Percentiles rank a stretch among this genome's conserved stretches.
Conservation (phyloP, 2,888 invertebrate species). For the Catotricha subobsoleta region DNA sequence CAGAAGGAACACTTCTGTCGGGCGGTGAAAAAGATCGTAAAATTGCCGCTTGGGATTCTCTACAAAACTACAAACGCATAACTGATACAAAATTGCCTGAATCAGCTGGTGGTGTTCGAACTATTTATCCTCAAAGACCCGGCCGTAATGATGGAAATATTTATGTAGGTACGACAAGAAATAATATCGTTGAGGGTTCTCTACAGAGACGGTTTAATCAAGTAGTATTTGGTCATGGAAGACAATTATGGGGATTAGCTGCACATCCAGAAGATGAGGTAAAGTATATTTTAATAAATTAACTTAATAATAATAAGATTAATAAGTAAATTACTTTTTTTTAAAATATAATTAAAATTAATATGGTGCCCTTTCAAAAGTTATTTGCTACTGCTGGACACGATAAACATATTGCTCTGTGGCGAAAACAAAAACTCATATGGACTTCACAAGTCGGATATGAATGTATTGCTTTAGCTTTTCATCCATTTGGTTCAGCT, state of each 20-base stretch:
- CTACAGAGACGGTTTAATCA: slow-evolving; percentile 74
- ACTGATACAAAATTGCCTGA: slow-evolving; percentile 83
- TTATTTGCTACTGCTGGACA: slow-evolving; percentile 84
- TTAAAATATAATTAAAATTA: too few relatives aligned
- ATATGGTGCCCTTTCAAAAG: too few relatives aligned
- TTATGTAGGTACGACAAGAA: slow-evolving; percentile 77
- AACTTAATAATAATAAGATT: too few relatives aligned
- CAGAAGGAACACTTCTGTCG: slow-evolving; percentile 76
- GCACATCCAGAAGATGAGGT: slow-evolving; percentile 80
- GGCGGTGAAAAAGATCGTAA: slow-evolving; percentile 81
- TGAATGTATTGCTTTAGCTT: slow-evolving; percentile 72
- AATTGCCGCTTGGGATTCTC: slow-evolving; percentile 82
- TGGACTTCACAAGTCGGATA: slow-evolving; percentile 79
- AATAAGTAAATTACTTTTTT: too few relatives aligned
- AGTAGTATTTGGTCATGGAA: slow-evolving; percentile 74
- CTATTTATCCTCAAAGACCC: slow-evolving; percentile 73
- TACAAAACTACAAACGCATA: slow-evolving; percentile 76
- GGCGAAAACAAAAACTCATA: slow-evolving; percentile 74
- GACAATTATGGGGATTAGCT: slow-evolving; percentile 72
- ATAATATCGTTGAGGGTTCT: slow-evolving; percentile 80
- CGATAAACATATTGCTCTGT: slow-evolving; percentile 76
- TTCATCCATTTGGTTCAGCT: slow-evolving; percentile 76
- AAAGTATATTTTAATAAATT: too few relatives aligned
- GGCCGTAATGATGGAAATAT: slow-evolving; percentile 79
- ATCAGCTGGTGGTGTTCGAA: slow-evolving; percentile 71